phyloP scores from a whole-genome alignment of 1,140 invertebrate species.

The Thereuonema tuberculata region DNA sequence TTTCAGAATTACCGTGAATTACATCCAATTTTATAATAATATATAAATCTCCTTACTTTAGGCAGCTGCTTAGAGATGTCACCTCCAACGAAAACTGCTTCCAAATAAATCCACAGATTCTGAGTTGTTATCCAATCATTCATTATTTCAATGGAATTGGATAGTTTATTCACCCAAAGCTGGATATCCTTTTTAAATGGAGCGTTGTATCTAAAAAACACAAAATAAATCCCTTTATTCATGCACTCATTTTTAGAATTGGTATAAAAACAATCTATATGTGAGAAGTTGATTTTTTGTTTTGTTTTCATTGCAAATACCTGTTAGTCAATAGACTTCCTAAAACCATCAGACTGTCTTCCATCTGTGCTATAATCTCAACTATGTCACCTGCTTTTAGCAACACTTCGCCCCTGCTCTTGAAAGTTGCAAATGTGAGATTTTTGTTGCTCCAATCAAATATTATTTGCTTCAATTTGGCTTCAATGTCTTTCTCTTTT shows the following conservation, averaged over 20 bases:
- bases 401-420: slow-evolving; percentile 83
- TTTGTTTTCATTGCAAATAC: no score
- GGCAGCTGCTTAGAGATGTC: slow-evolving; percentile 96
- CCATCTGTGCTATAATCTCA: slow-evolving; percentile 83
- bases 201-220: slow-evolving; percentile 66
- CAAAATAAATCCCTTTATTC: no score
- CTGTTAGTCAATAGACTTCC: no score
- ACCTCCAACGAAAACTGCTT: slow-evolving; percentile 94
- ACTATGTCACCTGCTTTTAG: slow-evolving; percentile 85
- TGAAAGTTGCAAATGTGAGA: slow-evolving; percentile 86
- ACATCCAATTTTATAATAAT: no score
- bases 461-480: slow-evolving; percentile 76
- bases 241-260: no score
- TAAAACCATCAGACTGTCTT: slow-evolving; percentile 91
- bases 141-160: slow-evolving; percentile 91
- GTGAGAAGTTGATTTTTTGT: no score
- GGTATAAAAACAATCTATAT: no score
- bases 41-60: no score
- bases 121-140: slow-evolving; percentile 93
- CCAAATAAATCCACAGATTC: slow-evolving; percentile 96
- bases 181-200: slow-evolving; percentile 94
- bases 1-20: no score
- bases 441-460: slow-evolving; percentile 90
- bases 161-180: slow-evolving; percentile 84
- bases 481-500: slow-evolving; percentile 86